Evolutionary conservation across 2,113 vertebrate species (phyloP).

Genomic region (Cinclus cinclus): DNA sequence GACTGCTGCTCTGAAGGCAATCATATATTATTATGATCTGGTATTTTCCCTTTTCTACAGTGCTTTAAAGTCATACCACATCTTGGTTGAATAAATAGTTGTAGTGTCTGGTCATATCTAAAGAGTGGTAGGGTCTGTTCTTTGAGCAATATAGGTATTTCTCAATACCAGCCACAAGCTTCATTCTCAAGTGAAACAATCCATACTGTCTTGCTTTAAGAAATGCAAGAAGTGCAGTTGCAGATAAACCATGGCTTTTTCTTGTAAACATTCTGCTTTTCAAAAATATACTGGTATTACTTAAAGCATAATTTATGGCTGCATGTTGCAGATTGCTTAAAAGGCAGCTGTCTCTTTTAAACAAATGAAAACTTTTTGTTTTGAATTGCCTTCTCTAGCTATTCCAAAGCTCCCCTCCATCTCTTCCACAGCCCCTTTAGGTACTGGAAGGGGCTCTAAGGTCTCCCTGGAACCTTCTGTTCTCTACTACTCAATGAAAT

Average conservation of each 20-base stretch:
- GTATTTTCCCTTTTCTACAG: slow-evolving; percentile 22
- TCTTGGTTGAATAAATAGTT: background rate
- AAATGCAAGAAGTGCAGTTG: background rate
- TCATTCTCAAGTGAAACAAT: background rate
- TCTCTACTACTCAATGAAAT: background rate
- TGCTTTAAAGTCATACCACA: background rate
- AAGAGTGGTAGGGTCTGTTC: background rate
- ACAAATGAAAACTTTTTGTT: background rate
- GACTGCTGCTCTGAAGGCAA: slow-evolving; percentile 12
- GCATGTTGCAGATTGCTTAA: background rate
- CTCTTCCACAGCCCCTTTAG: background rate
- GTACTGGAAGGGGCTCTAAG: background rate
- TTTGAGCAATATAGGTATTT: background rate
- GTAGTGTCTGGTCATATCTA: background rate
- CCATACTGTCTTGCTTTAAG: background rate
- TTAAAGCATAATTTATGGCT: background rate
- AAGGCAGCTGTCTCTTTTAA: background rate
- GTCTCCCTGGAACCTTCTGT: background rate
- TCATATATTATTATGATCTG: background rate
- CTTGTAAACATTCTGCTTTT: background rate
- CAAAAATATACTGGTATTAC: background rate
- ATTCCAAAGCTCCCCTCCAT: background rate
- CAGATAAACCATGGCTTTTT: background rate
- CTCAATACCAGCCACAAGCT: background rate
- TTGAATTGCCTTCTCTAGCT: background rate